These are phyloP conservation scores for Pseudomyrmex sp. DNA, from an alignment of 1,140 invertebrate genomes.

Conservation along the genomic window DNA sequence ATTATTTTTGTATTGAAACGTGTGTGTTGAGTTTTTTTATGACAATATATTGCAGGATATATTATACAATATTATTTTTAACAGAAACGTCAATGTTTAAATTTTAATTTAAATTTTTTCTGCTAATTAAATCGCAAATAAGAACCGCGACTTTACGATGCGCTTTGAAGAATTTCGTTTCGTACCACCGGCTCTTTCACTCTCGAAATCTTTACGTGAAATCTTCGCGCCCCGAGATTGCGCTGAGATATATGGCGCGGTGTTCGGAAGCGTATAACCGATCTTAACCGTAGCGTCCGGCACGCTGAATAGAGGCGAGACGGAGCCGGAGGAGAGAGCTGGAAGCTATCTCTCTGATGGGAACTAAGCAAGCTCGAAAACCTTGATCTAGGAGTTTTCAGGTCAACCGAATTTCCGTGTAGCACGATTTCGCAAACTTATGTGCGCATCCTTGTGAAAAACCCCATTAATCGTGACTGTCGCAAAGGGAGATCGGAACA, in stretches of 20 bases:
- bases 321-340: conserved; percentile 36
- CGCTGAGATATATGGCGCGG: conserved; percentile 26
- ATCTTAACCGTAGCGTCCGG: conserved; percentile 47
- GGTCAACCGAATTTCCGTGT: conserved; percentile 49
- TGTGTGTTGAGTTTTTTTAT: not conserved
- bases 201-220: conserved; percentile 36
- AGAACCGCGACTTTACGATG: not conserved
- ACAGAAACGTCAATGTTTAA: not conserved
- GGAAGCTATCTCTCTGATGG: conserved; percentile 56
- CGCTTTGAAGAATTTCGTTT: conserved; percentile 23
- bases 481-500: conserved; percentile 32
- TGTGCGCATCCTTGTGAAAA: conserved; percentile 36
- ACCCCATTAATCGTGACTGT: conserved; percentile 47
- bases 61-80: not conserved
- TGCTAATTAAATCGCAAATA: conserved; percentile 1
- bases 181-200: conserved; percentile 28
- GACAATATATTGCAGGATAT: not conserved
- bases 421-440: conserved; percentile 11
- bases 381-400: conserved; percentile 38
- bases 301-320: conserved; percentile 32
- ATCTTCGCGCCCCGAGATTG: conserved; percentile 49
- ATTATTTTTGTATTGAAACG: not conserved
- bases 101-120: not conserved
- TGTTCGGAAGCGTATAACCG: conserved; percentile 46
- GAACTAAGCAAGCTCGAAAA: conserved; percentile 47